phyloP scores from a whole-genome alignment of 2,888 invertebrate species.

The Scaptomyza caliginosa region DNA sequence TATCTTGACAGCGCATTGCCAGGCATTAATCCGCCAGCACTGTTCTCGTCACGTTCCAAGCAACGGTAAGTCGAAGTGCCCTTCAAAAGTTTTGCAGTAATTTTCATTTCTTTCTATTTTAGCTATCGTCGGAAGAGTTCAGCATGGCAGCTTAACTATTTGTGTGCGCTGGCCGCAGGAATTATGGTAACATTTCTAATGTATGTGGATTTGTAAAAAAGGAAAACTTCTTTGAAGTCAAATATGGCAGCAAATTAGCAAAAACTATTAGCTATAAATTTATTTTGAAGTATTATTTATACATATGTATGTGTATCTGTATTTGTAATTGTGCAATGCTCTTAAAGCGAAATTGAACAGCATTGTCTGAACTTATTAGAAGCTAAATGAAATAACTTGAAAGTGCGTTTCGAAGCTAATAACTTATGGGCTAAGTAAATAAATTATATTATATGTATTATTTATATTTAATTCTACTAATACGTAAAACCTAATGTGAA shows the following conservation, averaged over 20 bases:
- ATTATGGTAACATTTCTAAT: conserved; percentile 84
- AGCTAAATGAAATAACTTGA: conserved; percentile 18
- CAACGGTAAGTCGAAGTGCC: conserved; percentile 80
- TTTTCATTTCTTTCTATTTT: background rate
- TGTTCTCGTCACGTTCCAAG: conserved; percentile 85
- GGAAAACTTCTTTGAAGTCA: conserved; percentile 31
- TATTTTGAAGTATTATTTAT: conserved; percentile 19
- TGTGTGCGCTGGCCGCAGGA: conserved; percentile 85
- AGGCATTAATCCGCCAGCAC: conserved; percentile 86
- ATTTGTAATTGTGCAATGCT: conserved; percentile 57
- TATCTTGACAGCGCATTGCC: conserved; percentile 87
- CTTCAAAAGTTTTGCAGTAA: background rate
- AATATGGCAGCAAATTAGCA: conserved; percentile 54
- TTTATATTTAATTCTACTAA: conserved; percentile 20
- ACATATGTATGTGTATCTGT: conserved; percentile 5
- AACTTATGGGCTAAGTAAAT: conserved; percentile 32
- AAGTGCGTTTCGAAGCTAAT: conserved; percentile 25
- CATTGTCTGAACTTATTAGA: conserved; percentile 7
- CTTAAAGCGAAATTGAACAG: conserved; percentile 27
- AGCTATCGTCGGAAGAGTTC: conserved; percentile 80
- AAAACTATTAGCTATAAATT: conserved; percentile 13
- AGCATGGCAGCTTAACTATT: conserved; percentile 84
- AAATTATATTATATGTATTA: conserved; percentile 19
- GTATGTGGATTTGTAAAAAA: conserved; percentile 62
- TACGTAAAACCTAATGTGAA: conserved; percentile 11